Base-by-base conservation (phyloP, 92 coral and sea anemone genomes). In the Siderastrea radians region DNA sequence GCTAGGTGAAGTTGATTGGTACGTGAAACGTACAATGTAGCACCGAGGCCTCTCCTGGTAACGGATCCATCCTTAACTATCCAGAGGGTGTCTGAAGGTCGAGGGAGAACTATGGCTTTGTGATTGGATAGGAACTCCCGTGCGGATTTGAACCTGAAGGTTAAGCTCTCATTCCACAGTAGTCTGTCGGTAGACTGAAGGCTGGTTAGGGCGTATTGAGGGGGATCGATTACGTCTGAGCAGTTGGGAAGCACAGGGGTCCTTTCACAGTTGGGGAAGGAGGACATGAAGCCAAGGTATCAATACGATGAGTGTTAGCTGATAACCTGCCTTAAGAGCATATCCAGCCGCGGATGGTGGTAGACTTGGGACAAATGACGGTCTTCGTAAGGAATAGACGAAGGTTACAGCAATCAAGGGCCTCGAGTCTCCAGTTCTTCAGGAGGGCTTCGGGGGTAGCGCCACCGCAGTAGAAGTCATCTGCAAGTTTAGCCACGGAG, bases 401-500 rank as follows among this genome's bases (percentile, higher is more conserved):
- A 0, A 88, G 75, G 62, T 49, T 49, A 26, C 75, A 58, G 16
- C 70, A 1, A 5, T 79, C 17, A 14, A 82, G 91, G n/a, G 55
- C 7, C 44, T 51, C 88, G 69, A 88, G 72, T 51, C 72, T 11
- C 43, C 13, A 19, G 79, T 72, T 26, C 38, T 26, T 26, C 38
- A 26, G 38, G 47, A 87, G 75, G 49, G 68, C 91, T 46, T 70
- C 81, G 0, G 77, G 69, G 12, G 87, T 49, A 17, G 63, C 54
- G 7, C 85, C 92, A 14, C 73, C 89, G 44, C 89, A 89, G 66
- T 82, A 82, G 46, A 83, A 69, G 49, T 88, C 83, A 11, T 82
- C 88, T 6, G 92, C 88, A 10, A 88, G 73, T 62, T 88, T 88
- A 38, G 92, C 84, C 11, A 83, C 66, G 61, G 47, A 80, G 3